Conservation (phyloP, 2,113 vertebrate species). For the Scalopus aquaticus region DNA sequence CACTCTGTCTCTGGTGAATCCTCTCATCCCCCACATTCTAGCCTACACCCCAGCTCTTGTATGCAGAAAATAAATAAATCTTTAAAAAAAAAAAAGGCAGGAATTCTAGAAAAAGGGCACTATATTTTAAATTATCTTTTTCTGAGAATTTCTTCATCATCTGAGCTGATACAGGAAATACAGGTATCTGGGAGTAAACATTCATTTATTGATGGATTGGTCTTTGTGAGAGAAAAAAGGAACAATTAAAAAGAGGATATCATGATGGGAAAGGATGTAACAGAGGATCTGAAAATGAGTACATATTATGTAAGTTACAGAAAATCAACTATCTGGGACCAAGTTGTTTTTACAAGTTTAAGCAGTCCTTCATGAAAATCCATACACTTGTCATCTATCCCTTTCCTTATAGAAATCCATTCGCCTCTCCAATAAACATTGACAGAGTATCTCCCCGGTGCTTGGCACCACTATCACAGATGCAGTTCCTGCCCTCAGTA, state of each 20-base stretch:
- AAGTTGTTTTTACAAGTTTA: background rate
- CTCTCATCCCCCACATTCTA: no score
- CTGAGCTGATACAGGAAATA: background rate
- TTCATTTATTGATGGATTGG: background rate
- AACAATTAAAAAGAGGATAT: background rate
- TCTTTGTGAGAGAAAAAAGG: background rate
- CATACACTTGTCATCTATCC: background rate
- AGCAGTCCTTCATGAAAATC: background rate
- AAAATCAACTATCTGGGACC: background rate
- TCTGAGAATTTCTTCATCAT: background rate
- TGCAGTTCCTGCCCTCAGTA: background rate
- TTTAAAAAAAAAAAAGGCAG: no score
- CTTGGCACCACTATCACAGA: background rate
- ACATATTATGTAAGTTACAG: slow-evolving; percentile 2
- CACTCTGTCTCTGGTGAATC: no score
- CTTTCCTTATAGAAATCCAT: background rate
- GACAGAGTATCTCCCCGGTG: background rate
- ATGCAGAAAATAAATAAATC: no score
- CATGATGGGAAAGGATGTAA: background rate
- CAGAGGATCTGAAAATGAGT: background rate
- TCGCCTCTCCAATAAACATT: background rate
- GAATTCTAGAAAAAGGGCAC: no score
- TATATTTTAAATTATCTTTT: background rate
- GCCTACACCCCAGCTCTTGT: no score
- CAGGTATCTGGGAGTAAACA: slow-evolving; percentile 8